Evolutionary conservation across 2,113 vertebrate species (phyloP), one percentile per base, ranked within the genome.

Genomic region (Prinia subflava): DNA sequence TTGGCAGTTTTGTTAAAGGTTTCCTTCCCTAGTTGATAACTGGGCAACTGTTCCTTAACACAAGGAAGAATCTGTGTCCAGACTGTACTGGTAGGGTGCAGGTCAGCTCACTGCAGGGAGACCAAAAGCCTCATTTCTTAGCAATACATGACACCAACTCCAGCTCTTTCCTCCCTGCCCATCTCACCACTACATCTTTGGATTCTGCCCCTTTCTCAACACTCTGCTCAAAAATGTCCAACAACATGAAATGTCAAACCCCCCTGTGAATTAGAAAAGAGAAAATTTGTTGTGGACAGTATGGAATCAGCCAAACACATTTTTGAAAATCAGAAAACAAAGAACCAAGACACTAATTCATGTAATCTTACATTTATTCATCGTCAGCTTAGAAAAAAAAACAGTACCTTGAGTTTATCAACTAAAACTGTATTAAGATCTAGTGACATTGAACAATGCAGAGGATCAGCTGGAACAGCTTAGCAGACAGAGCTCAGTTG

Each of bases 341-440:
- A 68, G 33, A 94, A 87, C 1, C 0, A 59, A 87, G 35, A 52
- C 24, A 89, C 12, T 24, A 41, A 55, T 14, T 81, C 21, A 39
- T 28, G 39, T 22, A 42, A 69, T 52, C 44, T 64, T 73, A 39
- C 6, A 60, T 39, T 44, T 47, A 15, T 28, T 69, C 37, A 35
- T n/a, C 0, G 0, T n/a, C 64, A 90, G 27, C n/a, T 62, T 24
- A 85, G 55, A 47, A 64, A 83, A 83, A 82, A 27, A 12, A 0
- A 4, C 52, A 46, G 1, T 30, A 59, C 41, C 22, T 5, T 31
- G n/a, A 67, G 31, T 57, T 90, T 75, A 82, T 46, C 31, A 7
- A 27, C 21, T 92, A 53, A 70, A 92, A 88, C 25, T 62, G 10
- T 25, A 75, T 67, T 81, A 87, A 78, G 49, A 81, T 11, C 0